Conservation (phyloP, 1,140 invertebrate species). For the Asbolus verrucosus region DNA sequence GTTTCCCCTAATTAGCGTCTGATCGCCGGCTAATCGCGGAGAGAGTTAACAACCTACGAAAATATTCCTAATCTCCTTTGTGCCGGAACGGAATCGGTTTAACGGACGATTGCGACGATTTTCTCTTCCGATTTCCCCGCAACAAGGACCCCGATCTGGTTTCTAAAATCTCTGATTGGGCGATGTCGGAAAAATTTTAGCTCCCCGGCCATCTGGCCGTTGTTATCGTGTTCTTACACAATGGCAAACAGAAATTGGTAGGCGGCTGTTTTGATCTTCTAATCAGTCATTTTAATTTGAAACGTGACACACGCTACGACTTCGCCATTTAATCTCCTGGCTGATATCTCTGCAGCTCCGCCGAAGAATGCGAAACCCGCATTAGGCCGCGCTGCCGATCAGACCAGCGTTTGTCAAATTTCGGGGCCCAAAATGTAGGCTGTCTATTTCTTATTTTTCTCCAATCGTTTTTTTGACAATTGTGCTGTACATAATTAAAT, state of each 20-base stretch:
- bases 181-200: no score
- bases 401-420: neutral
- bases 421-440: no score
- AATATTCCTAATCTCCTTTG: slow-evolving; percentile 12
- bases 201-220: neutral
- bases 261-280: slow-evolving; percentile 38
- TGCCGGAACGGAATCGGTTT: no score
- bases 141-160: neutral
- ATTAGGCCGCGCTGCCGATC: no score
- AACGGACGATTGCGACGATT: no score
- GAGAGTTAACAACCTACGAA: slow-evolving; percentile 13
- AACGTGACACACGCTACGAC: slow-evolving; percentile 25
- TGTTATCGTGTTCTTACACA: slow-evolving; percentile 30
- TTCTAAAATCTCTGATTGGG: neutral
- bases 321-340: slow-evolving; percentile 18
- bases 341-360: slow-evolving; percentile 1
- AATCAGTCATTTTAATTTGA: slow-evolving; percentile 37
- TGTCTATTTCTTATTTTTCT: no score
- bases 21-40: no score
- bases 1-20: slow-evolving; percentile 5
- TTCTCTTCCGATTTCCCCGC: slow-evolving; percentile 23
- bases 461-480: no score
- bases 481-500: no score
- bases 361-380: slow-evolving; percentile 19
- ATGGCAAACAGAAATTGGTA: slow-evolving; percentile 35